A percentile compares a stretch with the other conserved stretches of the same genome.
Evolutionary conservation across 2,888 invertebrate species (phyloP).

Genomic region (Drepanosiphum platanoidis): DNA sequence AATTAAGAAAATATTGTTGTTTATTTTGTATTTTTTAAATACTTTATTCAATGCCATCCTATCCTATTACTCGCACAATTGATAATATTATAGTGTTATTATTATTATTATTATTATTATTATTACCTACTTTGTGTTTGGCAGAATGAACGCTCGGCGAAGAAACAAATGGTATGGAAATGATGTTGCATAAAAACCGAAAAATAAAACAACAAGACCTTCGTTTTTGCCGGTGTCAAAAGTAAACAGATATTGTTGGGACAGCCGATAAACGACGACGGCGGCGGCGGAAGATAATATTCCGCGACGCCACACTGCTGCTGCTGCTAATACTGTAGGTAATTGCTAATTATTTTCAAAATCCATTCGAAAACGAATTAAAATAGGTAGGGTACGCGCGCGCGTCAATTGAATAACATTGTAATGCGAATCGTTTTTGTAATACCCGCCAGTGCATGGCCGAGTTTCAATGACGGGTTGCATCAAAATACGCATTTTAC

Average conservation of each 20-base stretch:
- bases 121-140: conserved; percentile 1
- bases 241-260: neutral
- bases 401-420: no score
- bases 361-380: neutral
- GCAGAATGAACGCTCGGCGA: neutral
- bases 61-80: neutral
- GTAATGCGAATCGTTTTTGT: neutral
- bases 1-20: no score
- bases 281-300: neutral
- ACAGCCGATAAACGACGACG: neutral
- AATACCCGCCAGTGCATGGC: neutral
- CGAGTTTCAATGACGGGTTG: no score
- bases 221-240: conserved; percentile 13
- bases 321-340: neutral
- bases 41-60: no score
- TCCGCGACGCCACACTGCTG: neutral
- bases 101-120: neutral
- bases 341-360: conserved; percentile 9
- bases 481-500: no score
- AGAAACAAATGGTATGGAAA: conserved; percentile 14
- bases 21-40: no score
- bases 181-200: conserved; percentile 13
- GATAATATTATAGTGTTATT: conserved; percentile 3
- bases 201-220: conserved; percentile 19
- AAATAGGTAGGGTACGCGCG: no score